These are phyloP conservation scores for Rhopalosiphum nymphaeae DNA, from an alignment of 2,888 invertebrate species.

Conservation along the genomic window DNA sequence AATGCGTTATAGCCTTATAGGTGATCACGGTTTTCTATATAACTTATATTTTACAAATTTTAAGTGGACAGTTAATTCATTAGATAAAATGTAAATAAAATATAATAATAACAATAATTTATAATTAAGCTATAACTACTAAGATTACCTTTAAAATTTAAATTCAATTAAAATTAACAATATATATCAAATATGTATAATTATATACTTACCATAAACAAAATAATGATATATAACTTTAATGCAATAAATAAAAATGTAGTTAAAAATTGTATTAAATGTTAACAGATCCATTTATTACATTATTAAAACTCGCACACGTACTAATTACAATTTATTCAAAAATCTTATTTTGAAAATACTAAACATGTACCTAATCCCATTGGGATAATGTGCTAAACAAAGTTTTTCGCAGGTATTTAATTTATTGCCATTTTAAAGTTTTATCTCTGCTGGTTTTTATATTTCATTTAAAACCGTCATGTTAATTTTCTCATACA, in stretches of 20 bases:
- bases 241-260: constrained; percentile 34
- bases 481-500: not conserved
- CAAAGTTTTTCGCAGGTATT: constrained; percentile 47
- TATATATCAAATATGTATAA: not conserved
- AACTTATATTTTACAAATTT: not conserved
- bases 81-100: not conserved
- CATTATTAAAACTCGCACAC: not conserved
- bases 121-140: not conserved
- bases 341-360: constrained; percentile 36
- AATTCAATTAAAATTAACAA: not conserved
- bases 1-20: not conserved
- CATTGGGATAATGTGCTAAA: constrained; percentile 34
- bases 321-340: constrained; percentile 54
- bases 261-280: not conserved
- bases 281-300: constrained; percentile 7
- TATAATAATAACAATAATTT: not conserved
- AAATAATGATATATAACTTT: not conserved
- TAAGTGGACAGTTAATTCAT: not conserved
- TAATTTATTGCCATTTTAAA: constrained; percentile 44
- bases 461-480: constrained; percentile 1
- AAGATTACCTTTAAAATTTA: not conserved
- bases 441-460: not conserved
- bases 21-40: too few relatives aligned
- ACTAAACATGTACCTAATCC: constrained; percentile 15
- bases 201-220: not conserved